Evolutionary conservation across 2,113 vertebrate species (phyloP), one percentile per base, ranked within the genome.

Genomic region (Poecilia latipinna): DNA sequence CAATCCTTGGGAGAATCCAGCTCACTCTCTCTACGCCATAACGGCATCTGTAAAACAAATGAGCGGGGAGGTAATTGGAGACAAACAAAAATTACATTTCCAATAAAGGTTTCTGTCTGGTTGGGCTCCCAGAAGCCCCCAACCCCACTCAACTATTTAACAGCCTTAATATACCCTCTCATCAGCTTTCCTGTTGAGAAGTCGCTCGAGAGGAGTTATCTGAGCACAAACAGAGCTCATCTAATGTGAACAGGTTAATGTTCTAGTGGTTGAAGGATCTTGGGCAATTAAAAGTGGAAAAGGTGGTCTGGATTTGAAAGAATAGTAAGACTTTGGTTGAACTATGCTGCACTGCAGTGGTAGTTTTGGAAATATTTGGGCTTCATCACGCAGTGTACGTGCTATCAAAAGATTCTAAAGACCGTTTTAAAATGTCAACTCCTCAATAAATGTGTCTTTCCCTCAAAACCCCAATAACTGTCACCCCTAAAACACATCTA

Each of bases 21-120:
- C 76, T 37, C 79, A 67, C 85, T 82, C 83, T 76, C 71, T 79
- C 74, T 73, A 79, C 76, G 37, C 91, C 79, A 87, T 84, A 91
- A 91, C 84, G 83, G 83, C 91, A 83, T 90, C 80, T 81, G 86
- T 93, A 91, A 91, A 95, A 93, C 92, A 93, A 94, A 95, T 92
- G 92, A 94, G 93, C 73, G 48, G 89, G 90, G 86, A 90, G 93
- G 92, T 94, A 94, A 94, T 94, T 93, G 93, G 88, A 91, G 93
- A 91, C 93, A 94, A 93, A 94, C 94, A 94, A 94, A 94, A 94
- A 94, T 93, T 94, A 93, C 91, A 94, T 94, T 94, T 94, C 94
- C 93, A 95, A 94, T 95, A 93, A 95, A 94, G 91, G 90, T 77
- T 91, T 72, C 82, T 86, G 88, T 92, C 88, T 91, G 89, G 86